phyloP scores from a whole-genome alignment of 2,888 invertebrate species.

The Sabatieria punctata region DNA sequence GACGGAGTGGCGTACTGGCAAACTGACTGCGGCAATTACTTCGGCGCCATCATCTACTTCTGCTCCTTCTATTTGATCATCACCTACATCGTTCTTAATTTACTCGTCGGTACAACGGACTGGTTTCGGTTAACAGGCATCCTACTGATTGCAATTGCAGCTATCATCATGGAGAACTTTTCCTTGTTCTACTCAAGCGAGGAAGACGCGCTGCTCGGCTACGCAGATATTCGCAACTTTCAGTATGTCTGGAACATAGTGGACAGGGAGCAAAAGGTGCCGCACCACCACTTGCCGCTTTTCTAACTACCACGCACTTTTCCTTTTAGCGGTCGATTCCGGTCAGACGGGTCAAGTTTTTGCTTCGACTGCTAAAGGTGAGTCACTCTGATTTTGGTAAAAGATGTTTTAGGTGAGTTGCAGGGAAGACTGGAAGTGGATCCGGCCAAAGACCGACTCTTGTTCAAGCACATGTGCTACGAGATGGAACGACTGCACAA shows the following conservation, averaged over 20 bases:
- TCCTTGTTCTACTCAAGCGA: constrained; percentile 98
- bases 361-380: constrained; percentile 57
- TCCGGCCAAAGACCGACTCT: constrained; percentile 80
- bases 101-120: constrained; percentile 68
- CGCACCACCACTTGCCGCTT: no score
- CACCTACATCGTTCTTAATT: constrained; percentile 93
- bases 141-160: constrained; percentile 43
- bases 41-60: constrained; percentile 91
- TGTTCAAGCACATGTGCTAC: constrained; percentile 99
- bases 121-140: neutral
- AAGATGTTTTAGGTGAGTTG: no score
- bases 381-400: no score
- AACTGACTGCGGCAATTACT: constrained; percentile 97
- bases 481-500: constrained; percentile 91
- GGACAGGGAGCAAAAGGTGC: constrained; percentile 87
- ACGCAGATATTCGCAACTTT: constrained; percentile 95
- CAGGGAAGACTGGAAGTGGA: constrained; percentile 79
- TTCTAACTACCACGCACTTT: no score
- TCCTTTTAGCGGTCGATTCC: constrained; percentile 61
- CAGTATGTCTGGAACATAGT: constrained; percentile 99
- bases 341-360: constrained; percentile 56
- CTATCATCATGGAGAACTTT: constrained; percentile 99
- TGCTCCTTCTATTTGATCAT: constrained; percentile 99
- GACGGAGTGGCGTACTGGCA: constrained; percentile 52
- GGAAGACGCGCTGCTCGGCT: constrained; percentile 91